phyloP scores from a whole-genome alignment of 2,888 invertebrate species.

The Andrena hattorfiana region DNA sequence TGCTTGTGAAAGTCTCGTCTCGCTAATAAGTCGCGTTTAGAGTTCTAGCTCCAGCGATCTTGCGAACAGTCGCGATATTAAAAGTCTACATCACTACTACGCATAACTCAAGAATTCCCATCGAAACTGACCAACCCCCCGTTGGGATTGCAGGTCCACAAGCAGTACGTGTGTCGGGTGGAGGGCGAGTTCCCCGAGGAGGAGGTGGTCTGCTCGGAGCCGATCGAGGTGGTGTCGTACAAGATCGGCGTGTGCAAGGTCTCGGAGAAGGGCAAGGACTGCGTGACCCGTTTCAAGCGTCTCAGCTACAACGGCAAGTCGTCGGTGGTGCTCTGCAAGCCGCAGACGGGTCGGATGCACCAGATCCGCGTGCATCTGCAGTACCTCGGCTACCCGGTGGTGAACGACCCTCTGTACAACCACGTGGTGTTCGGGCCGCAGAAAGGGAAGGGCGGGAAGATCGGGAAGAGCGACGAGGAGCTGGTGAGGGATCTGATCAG shows the following conservation, averaged over 20 bases:
- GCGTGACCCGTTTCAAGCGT: conserved; percentile 95
- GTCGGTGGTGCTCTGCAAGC: conserved; percentile 97
- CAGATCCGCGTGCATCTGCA: conserved; percentile 99
- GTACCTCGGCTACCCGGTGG: conserved; percentile 98
- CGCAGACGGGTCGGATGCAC: conserved; percentile 99
- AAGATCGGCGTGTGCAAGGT: conserved; percentile 99
- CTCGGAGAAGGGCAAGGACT: conserved; percentile 96
- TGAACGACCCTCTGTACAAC: conserved; percentile 99
- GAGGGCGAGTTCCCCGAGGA: conserved; percentile 97
- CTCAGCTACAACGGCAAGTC: conserved; percentile 95
- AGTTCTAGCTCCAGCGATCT: too few species aligned
- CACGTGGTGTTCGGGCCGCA: conserved; percentile 97
- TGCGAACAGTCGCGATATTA: neutral
- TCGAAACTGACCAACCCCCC: neutral
- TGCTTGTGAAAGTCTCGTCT: neutral
- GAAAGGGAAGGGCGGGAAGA: conserved; percentile 95
- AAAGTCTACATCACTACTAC: neutral
- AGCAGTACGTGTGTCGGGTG: conserved; percentile 98
- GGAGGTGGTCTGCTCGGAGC: conserved; percentile 94
- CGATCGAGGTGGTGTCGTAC: conserved; percentile 97
- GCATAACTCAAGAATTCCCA: neutral
- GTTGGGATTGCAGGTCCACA: conserved; percentile 88
- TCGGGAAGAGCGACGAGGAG: conserved; percentile 95
- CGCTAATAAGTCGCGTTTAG: neutral
- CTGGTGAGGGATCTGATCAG: conserved; percentile 95